phyloP scores from a whole-genome alignment of 2,797 vertebrate species.

The Moxostoma hubbsi region DNA sequence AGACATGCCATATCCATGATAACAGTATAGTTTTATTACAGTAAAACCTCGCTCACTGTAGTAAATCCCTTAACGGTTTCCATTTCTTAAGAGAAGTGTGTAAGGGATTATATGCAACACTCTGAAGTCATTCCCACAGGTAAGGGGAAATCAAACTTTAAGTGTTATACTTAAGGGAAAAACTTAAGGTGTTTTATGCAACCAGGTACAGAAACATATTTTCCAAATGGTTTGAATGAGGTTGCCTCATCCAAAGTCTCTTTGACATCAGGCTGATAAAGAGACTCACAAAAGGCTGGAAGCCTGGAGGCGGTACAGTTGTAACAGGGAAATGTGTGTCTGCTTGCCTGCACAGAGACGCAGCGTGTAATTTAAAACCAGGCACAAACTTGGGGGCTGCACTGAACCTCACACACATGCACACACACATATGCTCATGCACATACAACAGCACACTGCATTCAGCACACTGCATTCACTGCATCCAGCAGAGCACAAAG shows the following conservation, averaged over 20 bases:
- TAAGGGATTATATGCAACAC: too few species aligned
- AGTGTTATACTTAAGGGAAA: too few species aligned
- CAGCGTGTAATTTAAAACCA: constrained; percentile 65
- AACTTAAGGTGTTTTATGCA: too few species aligned
- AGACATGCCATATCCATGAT: too few species aligned
- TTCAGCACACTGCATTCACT: constrained; percentile 48
- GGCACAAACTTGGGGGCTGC: constrained; percentile 51
- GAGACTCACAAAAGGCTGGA: constrained; percentile 21
- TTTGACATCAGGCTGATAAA: constrained; percentile 26
- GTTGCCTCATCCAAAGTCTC: constrained; percentile 4
- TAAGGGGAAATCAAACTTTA: too few species aligned
- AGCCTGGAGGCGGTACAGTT: constrained; percentile 51
- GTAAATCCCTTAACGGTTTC: too few species aligned
- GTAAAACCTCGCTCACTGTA: too few species aligned
- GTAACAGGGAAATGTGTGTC: constrained; percentile 44
- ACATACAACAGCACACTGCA: constrained; percentile 35
- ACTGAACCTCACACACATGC: constrained; percentile 50
- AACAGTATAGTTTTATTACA: too few species aligned
- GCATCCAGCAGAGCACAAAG: constrained; percentile 20
- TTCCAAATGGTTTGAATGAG: constrained; percentile 16
- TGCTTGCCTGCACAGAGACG: constrained; percentile 44
- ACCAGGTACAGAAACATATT: background rate
- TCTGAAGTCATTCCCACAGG: too few species aligned
- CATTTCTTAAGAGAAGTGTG: too few species aligned
- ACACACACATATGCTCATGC: constrained; percentile 6